Base-by-base conservation (phyloP, 2,797 vertebrate species). In the Heliangelus exortis region DNA sequence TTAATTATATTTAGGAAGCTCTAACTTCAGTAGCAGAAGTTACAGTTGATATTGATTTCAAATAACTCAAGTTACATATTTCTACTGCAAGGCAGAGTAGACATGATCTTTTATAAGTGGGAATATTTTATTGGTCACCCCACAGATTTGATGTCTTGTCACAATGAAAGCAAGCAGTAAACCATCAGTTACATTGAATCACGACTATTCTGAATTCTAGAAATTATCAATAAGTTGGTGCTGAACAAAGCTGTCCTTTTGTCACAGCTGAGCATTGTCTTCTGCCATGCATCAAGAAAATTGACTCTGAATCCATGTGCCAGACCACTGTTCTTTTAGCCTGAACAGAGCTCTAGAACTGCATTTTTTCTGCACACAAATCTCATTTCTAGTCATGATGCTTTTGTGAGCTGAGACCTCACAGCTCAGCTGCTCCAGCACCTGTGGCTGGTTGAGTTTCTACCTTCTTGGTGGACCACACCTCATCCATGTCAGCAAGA, bases 401-500 rank as follows among this genome's bases (percentile, higher is more conserved):
- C 10, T 74, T 68, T 76, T n/a, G 9, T 47, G 45, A 85, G 16
- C 20, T 76, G 43, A 54, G 43, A 43, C 26, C 3, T 5, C n/a
- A 47, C 6, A 91, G 20, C 26, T 80, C 31, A 47, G 20, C 12
- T 25, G 41, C 36, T 66, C 16, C 51, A 88, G 41, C 21, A 31
- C 11, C 54, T 47, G 31, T 33, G 55, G 47, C 43, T 73, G 54
- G 18, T 15, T 78, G 63, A 53, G 33, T 54, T 57, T 89, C 14
- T 12, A 41, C 9, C 5, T 9, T 7, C 0, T 26, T 51, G 51
- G 26, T 21, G 34, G 22, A n/a, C 22, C 61, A 14, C 15, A 34
- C 10, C 47, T 79, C 2, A 1, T 54, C 51, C 43, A 47, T 0
- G 0, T 16, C 45, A 88, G 50, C 39, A 62, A 8, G 8, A 8